Percentiles rank a stretch among this genome's conserved stretches.
phyloP scores from a whole-genome alignment of 2,797 vertebrate species.

The Glossophaga mutica region DNA sequence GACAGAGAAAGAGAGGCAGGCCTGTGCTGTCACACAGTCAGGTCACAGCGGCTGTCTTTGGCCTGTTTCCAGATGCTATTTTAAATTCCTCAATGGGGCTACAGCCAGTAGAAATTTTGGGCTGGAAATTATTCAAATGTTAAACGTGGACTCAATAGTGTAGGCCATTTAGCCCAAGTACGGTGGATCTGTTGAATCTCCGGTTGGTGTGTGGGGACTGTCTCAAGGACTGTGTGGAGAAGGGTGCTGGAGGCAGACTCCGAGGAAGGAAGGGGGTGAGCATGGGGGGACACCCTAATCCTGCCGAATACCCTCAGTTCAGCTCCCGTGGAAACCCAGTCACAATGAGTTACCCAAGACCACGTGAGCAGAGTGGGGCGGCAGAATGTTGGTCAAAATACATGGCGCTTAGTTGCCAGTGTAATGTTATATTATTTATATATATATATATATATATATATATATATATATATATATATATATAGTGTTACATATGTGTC shows the following conservation, averaged over 20 bases:
- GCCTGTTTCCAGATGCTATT: neutral
- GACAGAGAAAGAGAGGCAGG: rapidly evolving
- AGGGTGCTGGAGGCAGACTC: too few relatives aligned
- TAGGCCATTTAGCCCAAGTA: neutral
- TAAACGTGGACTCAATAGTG: neutral
- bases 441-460: too few relatives aligned
- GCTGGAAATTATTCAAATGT: neutral
- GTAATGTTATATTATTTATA: too few relatives aligned
- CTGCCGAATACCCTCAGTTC: neutral
- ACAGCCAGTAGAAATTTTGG: neutral
- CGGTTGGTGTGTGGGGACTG: rapidly evolving
- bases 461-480: too few relatives aligned
- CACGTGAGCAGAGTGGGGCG: neutral
- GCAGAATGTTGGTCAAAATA: neutral
- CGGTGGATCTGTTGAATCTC: neutral
- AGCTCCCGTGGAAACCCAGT: neutral
- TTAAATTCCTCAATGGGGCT: neutral
- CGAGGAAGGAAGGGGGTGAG: rapidly evolving
- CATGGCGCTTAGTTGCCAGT: neutral
- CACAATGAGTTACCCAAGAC: neutral
- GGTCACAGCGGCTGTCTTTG: too few relatives aligned
- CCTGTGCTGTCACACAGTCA: neutral
- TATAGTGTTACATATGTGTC: too few relatives aligned
- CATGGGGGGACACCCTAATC: neutral
- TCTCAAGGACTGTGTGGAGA: neutral